Evolutionary conservation across 2,888 invertebrate genomes (phyloP), one percentile per base, ranked within the genome.

Genomic region (Lissonota sp.): DNA sequence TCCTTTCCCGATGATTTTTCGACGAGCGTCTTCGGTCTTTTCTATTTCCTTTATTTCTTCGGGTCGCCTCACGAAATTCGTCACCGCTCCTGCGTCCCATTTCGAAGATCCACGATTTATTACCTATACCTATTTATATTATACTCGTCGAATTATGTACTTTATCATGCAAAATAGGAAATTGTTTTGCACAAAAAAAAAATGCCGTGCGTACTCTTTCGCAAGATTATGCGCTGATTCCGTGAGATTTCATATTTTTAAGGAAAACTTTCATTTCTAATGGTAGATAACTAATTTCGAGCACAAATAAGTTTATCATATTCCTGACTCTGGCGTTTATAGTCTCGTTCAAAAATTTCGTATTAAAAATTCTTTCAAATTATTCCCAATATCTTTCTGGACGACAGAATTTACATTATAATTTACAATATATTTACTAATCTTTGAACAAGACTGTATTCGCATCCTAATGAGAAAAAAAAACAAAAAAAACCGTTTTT

Each of bases 221-320:
- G 14, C 10, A n/a, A 60, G 26, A n/a, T 42, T 26, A 1, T 26
- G 26, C 26, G 26, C 26, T 26, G 26, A 26, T 26, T 26, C 26
- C 3, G 26, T 26, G 26, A 26, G 26, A 40, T 46, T 46, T 6
- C n/a, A 49, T 64, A 49, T 37, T 6, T 46, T 1, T 5, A 8
- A 71, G 37, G 42, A 12, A 37, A 42, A 80, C 7, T 62, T n/a
- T 66, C 37, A 67, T 62, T 70, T 40, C 6, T 6, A 8, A 39
- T 79, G 53, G 67, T 37, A 66, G 85, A 89, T 89, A 83, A 86
- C 92, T 92, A 92, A 92, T 91, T 92, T 92, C 92, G 92, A 92
- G 92, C 92, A 92, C 92, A 88, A 66, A 67, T 44, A 66, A 3
- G 62, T 16, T 44, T 8, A 46, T 26, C 26, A 26, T 3, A 26